Evolutionary conservation across 2,888 invertebrate species (phyloP).

Genomic region (Horisme vitalbata): DNA sequence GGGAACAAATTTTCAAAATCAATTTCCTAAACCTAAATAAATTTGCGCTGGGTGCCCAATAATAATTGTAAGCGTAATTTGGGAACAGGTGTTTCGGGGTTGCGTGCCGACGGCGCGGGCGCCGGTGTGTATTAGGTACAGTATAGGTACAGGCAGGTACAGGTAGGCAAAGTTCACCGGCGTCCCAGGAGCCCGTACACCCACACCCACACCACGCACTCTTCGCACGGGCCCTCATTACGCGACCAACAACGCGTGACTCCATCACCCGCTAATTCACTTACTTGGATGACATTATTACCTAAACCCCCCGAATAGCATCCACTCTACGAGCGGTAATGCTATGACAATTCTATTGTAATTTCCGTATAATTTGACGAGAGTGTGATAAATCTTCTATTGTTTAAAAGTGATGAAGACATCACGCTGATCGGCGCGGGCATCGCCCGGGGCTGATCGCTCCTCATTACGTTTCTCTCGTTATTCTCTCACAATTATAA

Average conservation of each 20-base stretch:
- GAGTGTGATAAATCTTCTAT: slow-evolving; percentile 42
- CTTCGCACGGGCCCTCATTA: slow-evolving; percentile 46
- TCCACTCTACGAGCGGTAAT: slow-evolving; percentile 41
- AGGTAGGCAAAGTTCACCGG: slow-evolving; percentile 49
- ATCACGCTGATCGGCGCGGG: slow-evolving; percentile 35
- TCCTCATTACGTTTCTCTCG: slow-evolving; percentile 25
- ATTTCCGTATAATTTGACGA: slow-evolving; percentile 29
- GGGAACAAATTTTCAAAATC: too few relatives aligned
- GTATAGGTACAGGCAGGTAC: too few relatives aligned
- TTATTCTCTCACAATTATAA: slow-evolving; percentile 24
- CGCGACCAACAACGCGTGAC: slow-evolving; percentile 60
- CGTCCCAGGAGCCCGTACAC: slow-evolving; percentile 50
- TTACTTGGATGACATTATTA: slow-evolving; percentile 62
- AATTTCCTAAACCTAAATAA: slow-evolving; percentile 4
- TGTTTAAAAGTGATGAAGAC: slow-evolving; percentile 41
- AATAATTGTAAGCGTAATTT: slow-evolving; percentile 9
- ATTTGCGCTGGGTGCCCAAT: slow-evolving; percentile 6
- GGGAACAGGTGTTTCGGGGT: slow-evolving; percentile 39
- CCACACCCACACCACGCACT: too few relatives aligned
- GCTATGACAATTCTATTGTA: slow-evolving; percentile 49
- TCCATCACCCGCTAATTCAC: slow-evolving; percentile 56
- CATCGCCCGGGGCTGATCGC: slow-evolving; percentile 17
- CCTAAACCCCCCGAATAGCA: slow-evolving; percentile 50
- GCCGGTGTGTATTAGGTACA: slow-evolving; percentile 6
- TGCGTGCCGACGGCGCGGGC: slow-evolving; percentile 26